A percentile compares a stretch with the other conserved stretches of the same genome.
Evolutionary conservation across 2,797 vertebrate genomes (phyloP).

Genomic region (Hypotaenidia philippensis): DNA sequence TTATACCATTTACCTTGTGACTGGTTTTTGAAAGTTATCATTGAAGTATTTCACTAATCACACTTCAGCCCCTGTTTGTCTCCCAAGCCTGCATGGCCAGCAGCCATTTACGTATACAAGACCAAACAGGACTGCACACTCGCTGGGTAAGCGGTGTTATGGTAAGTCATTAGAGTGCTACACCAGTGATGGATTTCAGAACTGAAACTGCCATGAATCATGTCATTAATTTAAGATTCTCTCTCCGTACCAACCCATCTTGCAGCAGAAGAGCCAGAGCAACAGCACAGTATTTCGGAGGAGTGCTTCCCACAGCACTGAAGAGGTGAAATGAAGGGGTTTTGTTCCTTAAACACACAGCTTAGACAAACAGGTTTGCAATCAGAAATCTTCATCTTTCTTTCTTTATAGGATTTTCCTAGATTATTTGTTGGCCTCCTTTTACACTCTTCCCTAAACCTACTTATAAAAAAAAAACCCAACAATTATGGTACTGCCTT

Average conservation of each 20-base stretch:
- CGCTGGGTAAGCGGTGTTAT: neutral
- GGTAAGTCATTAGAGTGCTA: neutral
- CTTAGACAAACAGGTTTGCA: neutral
- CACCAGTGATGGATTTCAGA: conserved; percentile 7
- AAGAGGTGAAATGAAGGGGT: neutral
- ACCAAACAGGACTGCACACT: neutral
- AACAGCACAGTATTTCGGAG: neutral
- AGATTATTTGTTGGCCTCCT: neutral
- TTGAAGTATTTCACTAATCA: neutral
- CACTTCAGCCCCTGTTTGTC: neutral
- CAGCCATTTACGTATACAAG: neutral
- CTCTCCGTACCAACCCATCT: neutral
- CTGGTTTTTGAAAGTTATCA: neutral
- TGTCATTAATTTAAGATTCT: neutral
- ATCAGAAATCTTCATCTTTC: neutral
- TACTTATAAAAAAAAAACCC: neutral
- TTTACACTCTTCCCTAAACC: neutral
- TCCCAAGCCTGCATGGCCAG: neutral
- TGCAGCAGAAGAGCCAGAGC: neutral
- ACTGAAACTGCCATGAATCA: neutral
- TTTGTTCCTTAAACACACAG: neutral
- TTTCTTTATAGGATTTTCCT: neutral
- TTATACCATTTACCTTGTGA: conserved; percentile 41
- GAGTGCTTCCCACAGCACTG: neutral
- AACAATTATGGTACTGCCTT: neutral